A percentile compares a stretch with the other conserved stretches of the same genome.
phyloP scores from a whole-genome alignment of 2,797 vertebrate genomes.

The Enteromius treurensis region DNA sequence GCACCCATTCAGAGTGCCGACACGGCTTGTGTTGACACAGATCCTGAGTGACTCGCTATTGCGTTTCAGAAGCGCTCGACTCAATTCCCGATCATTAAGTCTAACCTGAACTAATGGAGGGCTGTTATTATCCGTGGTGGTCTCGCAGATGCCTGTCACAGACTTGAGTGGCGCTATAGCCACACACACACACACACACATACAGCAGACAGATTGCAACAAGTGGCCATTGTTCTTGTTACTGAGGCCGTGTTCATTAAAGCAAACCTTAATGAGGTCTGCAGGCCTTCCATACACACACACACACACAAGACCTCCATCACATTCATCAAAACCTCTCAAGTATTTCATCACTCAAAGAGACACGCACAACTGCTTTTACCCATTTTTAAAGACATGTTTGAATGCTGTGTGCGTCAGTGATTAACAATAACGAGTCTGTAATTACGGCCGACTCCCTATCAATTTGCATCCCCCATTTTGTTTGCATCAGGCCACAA shows the following conservation, averaged over 20 bases:
- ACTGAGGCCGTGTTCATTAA: conserved; percentile 66
- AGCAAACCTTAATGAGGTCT: conserved; percentile 69
- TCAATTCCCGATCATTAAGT: conserved; percentile 81
- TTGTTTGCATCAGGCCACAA: conserved; percentile 65
- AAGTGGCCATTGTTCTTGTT: conserved; percentile 72
- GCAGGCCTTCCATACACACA: conserved; percentile 46
- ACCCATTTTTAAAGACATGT: conserved; percentile 62
- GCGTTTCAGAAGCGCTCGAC: conserved; percentile 72
- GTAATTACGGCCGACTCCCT: conserved; percentile 71
- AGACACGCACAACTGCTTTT: conserved; percentile 36
- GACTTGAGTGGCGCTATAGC: conserved; percentile 63
- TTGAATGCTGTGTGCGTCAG: conserved; percentile 68
- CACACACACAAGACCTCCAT: conserved; percentile 9
- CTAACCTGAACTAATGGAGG: conserved; percentile 79
- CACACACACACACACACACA: conserved; percentile 11
- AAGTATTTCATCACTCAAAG: conserved; percentile 19
- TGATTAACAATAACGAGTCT: conserved; percentile 68
- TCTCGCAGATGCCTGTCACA: conserved; percentile 76
- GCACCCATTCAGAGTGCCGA: conserved; percentile 59
- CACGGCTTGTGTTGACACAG: conserved; percentile 71
- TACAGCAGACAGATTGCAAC: conserved; percentile 57
- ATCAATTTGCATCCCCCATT: conserved; percentile 69
- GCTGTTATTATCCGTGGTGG: conserved; percentile 77
- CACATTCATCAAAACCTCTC: conserved; percentile 41
- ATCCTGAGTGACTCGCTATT: conserved; percentile 78